Evolutionary conservation across 92 coral and sea anemone species (phyloP), one percentile per base, ranked within the genome.

Genomic region (Micromussa lordhowensis): DNA sequence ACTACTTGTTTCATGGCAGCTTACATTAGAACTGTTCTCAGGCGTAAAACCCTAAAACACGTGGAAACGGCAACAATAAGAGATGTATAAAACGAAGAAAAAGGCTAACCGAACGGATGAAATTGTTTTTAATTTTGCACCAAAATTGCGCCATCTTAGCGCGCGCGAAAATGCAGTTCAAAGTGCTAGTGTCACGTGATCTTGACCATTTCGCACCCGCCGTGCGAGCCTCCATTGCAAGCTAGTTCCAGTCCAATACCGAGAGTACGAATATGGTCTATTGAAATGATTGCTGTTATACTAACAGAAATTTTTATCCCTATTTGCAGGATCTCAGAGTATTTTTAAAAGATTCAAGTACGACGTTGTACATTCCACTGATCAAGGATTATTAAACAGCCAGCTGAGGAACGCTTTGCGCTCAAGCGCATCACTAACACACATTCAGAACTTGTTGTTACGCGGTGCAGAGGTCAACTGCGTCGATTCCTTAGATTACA

Each of bases 401-500:
- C 89, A 88, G 38, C 83, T 95, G 36, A 81, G 93, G 89, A 80
- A 78, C 15, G 77, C 95, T 58, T 84, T 95, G 24, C 84, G 92
- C 79, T 86, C 92, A 63, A 69, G 90, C 22, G 90, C 93, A 16
- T 76, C 93, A 59, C 55, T 83, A 16, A n/a, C 14, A 24, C 86
- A 87, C 21, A 75, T 91, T 30, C 79, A 81, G 49, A 82, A 71
- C 4, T 82, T 93, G 66, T 70, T 95, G 68, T 86, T 92, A 61
- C 94, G 93, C 24, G 98, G 98, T 9, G 98, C 98, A 49, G 85
- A 90, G 34, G 93, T 93, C 17, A 87, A 95, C 85, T 91, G 94
- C 63, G 68, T 85, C 18, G 94, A 95, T 80, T 71, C 98, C 4
- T 84, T 89, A 21, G 98, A 91, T n/a, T 93, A 86, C 70, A 91